Base-by-base conservation (phyloP, 2,888 invertebrate genomes). In the Anoncus sp. region DNA sequence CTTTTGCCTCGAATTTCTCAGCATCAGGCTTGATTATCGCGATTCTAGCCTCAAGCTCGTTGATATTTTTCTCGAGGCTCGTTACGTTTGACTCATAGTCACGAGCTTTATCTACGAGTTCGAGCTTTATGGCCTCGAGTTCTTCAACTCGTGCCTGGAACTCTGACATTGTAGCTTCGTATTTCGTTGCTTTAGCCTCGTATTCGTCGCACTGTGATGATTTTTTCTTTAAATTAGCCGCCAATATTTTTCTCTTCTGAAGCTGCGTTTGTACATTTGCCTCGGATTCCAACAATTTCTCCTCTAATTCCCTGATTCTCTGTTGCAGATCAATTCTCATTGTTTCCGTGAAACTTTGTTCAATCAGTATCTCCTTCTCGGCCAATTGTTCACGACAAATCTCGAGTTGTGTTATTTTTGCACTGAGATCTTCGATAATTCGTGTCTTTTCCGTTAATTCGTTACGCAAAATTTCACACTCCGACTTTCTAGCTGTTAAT, bases 171-270 rank as follows among this genome's bases (percentile, higher is more conserved):
- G 85, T 86, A 3, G 87, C 84, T 20, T 79, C 74, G 18, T 62
- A 38, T 51, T 65, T 79, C 9, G 51, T 1, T 57, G 51, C 0
- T 35, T 51, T 77, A 53, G 90, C 88, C 91, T 96, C 95, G 40
- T 96, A 89, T 80, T 96, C 95, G 40, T 93, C 92, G 82, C 94
- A 95, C 79, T 94, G 92, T 0, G 92, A 88, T 0, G 94, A 92
- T 86, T 96, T 96, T 87, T 96, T 96, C 89, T 96, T 97, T 10
- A 96, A 92, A 86, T 94, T 95, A 0, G 95, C 93, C 0, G 96
- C 96, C 85, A 95, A 94, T 86, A 96, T 96, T 86, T 96, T 97
- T 86, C 96, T 92, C 90, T 96, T 96, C 72, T 96, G 96, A 67
- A 95, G 89, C 78, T 96, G 94, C 63, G 95, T 94, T 84, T 94